Evolutionary conservation across 37 sponge, comb jelly and placozoan genomes (phyloP).

Genomic region (Lycopodina hypogea): DNA sequence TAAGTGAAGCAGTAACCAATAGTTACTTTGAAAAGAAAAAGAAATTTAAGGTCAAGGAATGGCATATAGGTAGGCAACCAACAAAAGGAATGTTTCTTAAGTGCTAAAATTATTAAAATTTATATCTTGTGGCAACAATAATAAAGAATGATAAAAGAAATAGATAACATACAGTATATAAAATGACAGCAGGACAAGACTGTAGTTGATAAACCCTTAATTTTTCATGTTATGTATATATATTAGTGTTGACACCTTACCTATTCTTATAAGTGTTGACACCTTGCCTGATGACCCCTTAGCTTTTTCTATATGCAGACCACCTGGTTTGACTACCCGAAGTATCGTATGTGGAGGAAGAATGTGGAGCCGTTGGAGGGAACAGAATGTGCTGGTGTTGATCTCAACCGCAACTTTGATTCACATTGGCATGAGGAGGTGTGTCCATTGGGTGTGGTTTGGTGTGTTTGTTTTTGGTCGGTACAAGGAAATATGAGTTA

Average conservation of each 20-base stretch:
- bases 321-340: constrained; percentile 65
- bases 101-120: too few species aligned
- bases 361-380: constrained; percentile 20
- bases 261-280: not conserved
- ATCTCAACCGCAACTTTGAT: constrained; percentile 76
- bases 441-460: not conserved
- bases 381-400: constrained; percentile 60
- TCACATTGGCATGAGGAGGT: constrained; percentile 52
- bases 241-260: not conserved
- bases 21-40: too few species aligned
- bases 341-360: constrained; percentile 79
- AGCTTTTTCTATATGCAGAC: constrained; percentile 18
- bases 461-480: not conserved
- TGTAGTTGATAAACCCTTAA: too few species aligned
- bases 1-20: constrained; percentile 20
- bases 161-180: too few species aligned
- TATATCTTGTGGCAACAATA: too few species aligned
- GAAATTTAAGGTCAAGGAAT: too few species aligned
- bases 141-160: too few species aligned
- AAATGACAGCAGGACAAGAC: too few species aligned
- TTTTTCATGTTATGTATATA: too few species aligned
- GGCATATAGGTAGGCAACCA: too few species aligned
- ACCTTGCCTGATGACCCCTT: not conserved
- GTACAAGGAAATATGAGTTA: not conserved
- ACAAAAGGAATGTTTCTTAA: too few species aligned